A percentile compares a stretch with the other conserved stretches of the same genome.
These are phyloP conservation scores for Yponomeuta sedellus DNA, from an alignment of 2,888 invertebrate genomes.

Conservation along the genomic window DNA sequence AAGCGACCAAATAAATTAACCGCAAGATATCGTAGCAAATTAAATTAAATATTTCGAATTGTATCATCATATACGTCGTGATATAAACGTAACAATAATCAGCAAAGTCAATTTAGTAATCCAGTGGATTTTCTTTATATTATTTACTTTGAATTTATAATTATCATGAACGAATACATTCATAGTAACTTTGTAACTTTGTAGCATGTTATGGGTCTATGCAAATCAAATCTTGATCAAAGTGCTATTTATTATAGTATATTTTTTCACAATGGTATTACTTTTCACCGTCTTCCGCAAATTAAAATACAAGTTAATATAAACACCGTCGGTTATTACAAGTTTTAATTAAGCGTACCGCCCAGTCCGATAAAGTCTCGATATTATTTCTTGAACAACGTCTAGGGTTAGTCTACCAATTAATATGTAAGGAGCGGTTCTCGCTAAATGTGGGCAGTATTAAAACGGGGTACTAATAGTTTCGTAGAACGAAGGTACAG, in stretches of 20 bases:
- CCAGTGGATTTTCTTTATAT: too few species aligned
- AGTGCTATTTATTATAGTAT: neutral
- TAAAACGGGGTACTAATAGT: constrained; percentile 56
- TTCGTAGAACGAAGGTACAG: constrained; percentile 7
- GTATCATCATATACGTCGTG: neutral
- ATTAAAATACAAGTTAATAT: neutral
- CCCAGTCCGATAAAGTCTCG: constrained; percentile 12
- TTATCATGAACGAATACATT: too few species aligned
- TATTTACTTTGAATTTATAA: too few species aligned
- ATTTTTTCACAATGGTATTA: neutral
- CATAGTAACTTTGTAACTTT: too few species aligned
- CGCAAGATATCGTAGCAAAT: constrained; percentile 21
- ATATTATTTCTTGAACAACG: constrained; percentile 24
- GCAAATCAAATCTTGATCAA: too few species aligned
- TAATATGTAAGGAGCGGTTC: constrained; percentile 64
- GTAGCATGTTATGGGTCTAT: too few species aligned
- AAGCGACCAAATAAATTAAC: constrained; percentile 14
- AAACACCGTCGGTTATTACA: constrained; percentile 3
- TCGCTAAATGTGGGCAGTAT: constrained; percentile 62
- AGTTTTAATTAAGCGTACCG: constrained; percentile 18
- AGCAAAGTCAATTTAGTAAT: too few species aligned
- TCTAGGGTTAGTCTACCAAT: constrained; percentile 40
- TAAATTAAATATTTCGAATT: constrained; percentile 16
- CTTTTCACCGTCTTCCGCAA: neutral
- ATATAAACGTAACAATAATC: too few species aligned